Base-by-base conservation (phyloP, 1,140 invertebrate genomes). In the Mactra quadrangularis region DNA sequence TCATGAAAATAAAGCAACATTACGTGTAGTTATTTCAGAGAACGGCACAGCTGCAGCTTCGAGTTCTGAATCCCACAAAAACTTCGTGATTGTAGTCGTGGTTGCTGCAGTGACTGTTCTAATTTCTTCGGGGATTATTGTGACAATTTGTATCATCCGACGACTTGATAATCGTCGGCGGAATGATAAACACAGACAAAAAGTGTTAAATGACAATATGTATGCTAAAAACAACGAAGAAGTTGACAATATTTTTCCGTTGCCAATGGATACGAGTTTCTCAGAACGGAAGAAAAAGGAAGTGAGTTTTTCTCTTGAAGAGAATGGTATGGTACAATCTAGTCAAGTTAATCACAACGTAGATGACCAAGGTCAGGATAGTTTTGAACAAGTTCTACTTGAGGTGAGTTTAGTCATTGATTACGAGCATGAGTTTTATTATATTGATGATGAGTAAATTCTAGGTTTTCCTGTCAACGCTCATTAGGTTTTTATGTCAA, bases 141-240 rank as follows among this genome's bases (percentile, higher is more conserved):
- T 75, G 2, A 82, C 79, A 13, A 82, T 82, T 31, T 82, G 79
- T 38, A 82, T 82, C 29, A 75, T 82, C 19, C 79, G 79, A 25
- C 38, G 70, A 22, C 57, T 82, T n/a, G 79, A 82, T 52, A 22
- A 25, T 13, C 33, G 70, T 4, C 55, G 70, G 13, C 38, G 55
- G 29, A 45, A 74, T 9, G 33, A 62, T 22, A 68, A 78, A 68
- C 52, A 50, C 11, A 38, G 31, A 60, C 79, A 75, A 66, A 82
- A 82, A 31, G 70, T 64, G 22, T 35, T 81, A 22, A 41, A 45
- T 2, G 79, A 74, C 35, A 82, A 74, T 38, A 74, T 82, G 70
- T 74, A 82, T 38, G 27, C 57, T 53, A 72, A 53, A 35, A 74
- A 75, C 50, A 64, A 75, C 31, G 71, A 82, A 15, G 79, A 75